Percentiles rank a stretch among this genome's conserved stretches.
Conservation (phyloP, 2,113 vertebrate species). For the Oncorhynchus tshawytscha region DNA sequence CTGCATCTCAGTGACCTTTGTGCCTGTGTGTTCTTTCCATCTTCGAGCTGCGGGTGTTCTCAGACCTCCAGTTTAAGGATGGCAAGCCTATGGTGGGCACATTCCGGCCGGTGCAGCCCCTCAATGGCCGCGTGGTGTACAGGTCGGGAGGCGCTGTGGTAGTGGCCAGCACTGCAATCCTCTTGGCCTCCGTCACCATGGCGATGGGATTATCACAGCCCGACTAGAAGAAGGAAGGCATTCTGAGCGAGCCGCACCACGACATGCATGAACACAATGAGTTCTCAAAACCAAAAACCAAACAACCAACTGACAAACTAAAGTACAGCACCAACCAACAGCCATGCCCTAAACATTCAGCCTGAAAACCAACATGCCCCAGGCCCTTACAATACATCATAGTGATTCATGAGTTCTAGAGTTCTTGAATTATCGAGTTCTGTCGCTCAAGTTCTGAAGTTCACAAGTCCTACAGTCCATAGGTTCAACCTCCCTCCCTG, state of each 20-base stretch:
- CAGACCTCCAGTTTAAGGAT: slow-evolving; percentile 57
- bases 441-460: too few species aligned
- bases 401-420: slow-evolving; percentile 12
- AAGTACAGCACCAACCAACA: slow-evolving; percentile 20
- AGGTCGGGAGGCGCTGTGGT: slow-evolving; percentile 45
- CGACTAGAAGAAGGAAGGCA: slow-evolving; percentile 44
- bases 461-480: too few species aligned
- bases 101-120: slow-evolving; percentile 73
- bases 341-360: slow-evolving; percentile 18
- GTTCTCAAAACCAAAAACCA: slow-evolving; percentile 23
- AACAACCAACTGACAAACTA: slow-evolving; percentile 14
- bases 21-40: slow-evolving; percentile 1
- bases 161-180: slow-evolving; percentile 51
- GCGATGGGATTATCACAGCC: slow-evolving; percentile 53
- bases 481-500: slow-evolving; percentile 25
- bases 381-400: not conserved
- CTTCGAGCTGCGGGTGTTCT: slow-evolving; percentile 66
- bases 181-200: slow-evolving; percentile 40
- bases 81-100: slow-evolving; percentile 60
- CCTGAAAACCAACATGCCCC: slow-evolving; percentile 11
- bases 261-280: slow-evolving; percentile 44
- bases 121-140: slow-evolving; percentile 62
- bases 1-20: slow-evolving; percentile 1
- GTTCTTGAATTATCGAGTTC: not conserved
- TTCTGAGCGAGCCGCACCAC: slow-evolving; percentile 30